Base-by-base conservation (phyloP, 1,140 invertebrate genomes). In the Saccostrea echinata region DNA sequence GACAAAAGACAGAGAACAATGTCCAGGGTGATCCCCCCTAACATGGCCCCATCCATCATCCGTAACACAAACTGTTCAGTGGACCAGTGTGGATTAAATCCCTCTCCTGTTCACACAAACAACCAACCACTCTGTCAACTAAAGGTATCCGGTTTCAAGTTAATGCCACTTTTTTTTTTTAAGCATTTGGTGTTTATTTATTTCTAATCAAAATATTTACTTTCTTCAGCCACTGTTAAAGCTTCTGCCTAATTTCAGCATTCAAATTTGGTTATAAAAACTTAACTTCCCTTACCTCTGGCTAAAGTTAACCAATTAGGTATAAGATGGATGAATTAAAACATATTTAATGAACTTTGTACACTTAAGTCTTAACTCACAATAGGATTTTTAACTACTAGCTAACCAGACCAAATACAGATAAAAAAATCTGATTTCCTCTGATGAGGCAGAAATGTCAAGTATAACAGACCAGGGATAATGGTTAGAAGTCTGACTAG, bases 121-220 rank as follows among this genome's bases (percentile, higher is more conserved):
- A 64, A 33, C 13, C 68, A 27, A 30, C 68, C 68, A 30, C 16
- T 76, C 68, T 76, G 68, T 76, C 68, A 76, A 33, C 30, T 33
- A 27, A 12, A 6, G 13, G 30, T 76, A 11, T 76, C 68, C 27
- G 24, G 68, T 76, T 76, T 76, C 68, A 76, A 76, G 68, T 30
- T 30, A 61, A 61, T 61, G 55, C 55, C 18, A 61, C 4, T 21
- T 21, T 21, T 21, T 61, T 30, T 33, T 76, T 11, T 30, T 30
- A 27, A 76, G 13, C 27, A 33, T 76, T 76, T 76, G 68, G 27
- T 76, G 68, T 76, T 61, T 61, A 61, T 61, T 76, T 76, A 76
- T 76, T 76, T 76, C 68, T 33, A 76, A 76, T 18, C 24, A 76
- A 71, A 76, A 76, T 76, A 76, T 76, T 76, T 76, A 76, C 68